Evolutionary conservation across 2,797 vertebrate genomes (phyloP), one percentile per base, ranked within the genome.

Genomic region (Selene dorsalis): DNA sequence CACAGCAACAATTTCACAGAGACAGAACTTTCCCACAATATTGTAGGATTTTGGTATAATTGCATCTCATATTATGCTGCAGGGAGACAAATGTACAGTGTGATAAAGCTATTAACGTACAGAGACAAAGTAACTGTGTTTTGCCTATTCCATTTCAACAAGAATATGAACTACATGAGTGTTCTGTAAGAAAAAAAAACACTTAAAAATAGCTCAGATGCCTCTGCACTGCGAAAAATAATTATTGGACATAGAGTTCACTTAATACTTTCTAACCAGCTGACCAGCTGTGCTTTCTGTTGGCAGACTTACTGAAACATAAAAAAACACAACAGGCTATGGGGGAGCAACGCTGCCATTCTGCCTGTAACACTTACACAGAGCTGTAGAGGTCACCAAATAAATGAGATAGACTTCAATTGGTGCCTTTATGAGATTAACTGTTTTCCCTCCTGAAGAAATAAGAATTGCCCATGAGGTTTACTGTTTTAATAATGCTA

Each of bases 401-500:
- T 86, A 84, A 91, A 92, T 77, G 80, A 77, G 72, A 59, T 3
- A 18, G 75, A 85, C 79, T 84, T 88, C 66, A 77, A 61, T 43
- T 17, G 53, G 16, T 59, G 60, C 64, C 57, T 80, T 90, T 82
- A 85, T 38, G 70, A 80, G 75, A 84, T 88, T 73, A 86, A 80
- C 59, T 14, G 16, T 82, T 87, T 85, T 63, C 73, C 66, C 67
- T 82, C 65, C 57, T 58, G 69, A 75, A 76, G 84, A 90, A 88
- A 87, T 86, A 80, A 78, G 88, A 89, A 73, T 73, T 78, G 62
- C 79, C 80, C 74, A 70, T 55, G 84, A 82, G 90, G 83, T 89
- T 89, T 80, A 84, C 84, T 78, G 80, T 91, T 92, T 89, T 88
- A 88, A 83, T 93, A 90, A 91, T 69, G 66, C 87, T 77, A 88